A percentile compares a stretch with the other conserved stretches of the same genome.
phyloP scores from a whole-genome alignment of 2,888 invertebrate genomes.

The Anticlea derivata region DNA sequence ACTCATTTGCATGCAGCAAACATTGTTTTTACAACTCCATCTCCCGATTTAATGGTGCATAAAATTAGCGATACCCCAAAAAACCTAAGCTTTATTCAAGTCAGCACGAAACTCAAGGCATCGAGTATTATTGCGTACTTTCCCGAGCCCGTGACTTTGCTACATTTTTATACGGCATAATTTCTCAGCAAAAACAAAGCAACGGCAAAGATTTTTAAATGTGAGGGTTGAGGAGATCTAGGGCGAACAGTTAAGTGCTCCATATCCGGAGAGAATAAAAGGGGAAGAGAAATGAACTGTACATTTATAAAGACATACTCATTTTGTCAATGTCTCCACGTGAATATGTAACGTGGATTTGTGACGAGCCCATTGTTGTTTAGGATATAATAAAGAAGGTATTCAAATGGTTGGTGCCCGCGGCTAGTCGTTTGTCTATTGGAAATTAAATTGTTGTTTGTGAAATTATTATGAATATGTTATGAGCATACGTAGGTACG shows the following conservation, averaged over 20 bases:
- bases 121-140: conserved; percentile 35
- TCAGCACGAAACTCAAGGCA: conserved; percentile 20
- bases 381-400: conserved; percentile 12
- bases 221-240: conserved; percentile 31
- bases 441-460: no score
- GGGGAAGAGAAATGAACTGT: conserved; percentile 31
- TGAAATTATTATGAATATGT: not conserved
- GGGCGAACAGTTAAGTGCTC: conserved; percentile 33
- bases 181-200: conserved; percentile 29
- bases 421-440: conserved; percentile 2
- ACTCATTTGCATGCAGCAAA: conserved; percentile 11
- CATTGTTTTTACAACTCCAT: conserved; percentile 12
- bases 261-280: conserved; percentile 33
- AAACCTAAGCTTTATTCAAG: conserved; percentile 15
- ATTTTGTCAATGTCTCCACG: conserved; percentile 36
- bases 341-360: conserved; percentile 28
- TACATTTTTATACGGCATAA: conserved; percentile 31
- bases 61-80: conserved; percentile 26
- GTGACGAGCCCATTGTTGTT: conserved; percentile 18
- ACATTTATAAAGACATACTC: conserved; percentile 36
- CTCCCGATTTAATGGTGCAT: conserved; percentile 19
- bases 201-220: conserved; percentile 26
- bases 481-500: not conserved
- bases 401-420: conserved; percentile 16
- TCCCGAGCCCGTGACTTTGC: conserved; percentile 31